Percentiles rank a stretch among this genome's conserved stretches.
Evolutionary conservation across 2,888 invertebrate species (phyloP).

Genomic region (Volucella inflata): DNA sequence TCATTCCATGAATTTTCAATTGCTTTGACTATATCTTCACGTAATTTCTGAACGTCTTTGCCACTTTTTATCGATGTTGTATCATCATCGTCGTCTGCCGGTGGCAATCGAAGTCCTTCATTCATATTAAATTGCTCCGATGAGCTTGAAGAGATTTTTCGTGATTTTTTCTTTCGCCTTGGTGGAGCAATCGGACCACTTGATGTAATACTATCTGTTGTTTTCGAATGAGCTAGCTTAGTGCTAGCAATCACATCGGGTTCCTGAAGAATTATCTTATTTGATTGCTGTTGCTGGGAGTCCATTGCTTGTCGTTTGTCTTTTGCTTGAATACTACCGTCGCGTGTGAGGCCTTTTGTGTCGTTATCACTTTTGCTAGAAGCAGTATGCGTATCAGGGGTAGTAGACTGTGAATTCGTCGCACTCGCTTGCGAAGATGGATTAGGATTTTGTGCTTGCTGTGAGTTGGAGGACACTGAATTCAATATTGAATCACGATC

Average conservation of each 20-base stretch:
- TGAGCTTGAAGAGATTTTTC: conserved; percentile 82
- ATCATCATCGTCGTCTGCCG: conserved; percentile 81
- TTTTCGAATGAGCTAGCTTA: conserved; percentile 86
- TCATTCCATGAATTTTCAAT: conserved; percentile 91
- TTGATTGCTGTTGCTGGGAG: conserved; percentile 57
- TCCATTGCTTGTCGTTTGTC: conserved; percentile 60
- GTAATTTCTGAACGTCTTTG: conserved; percentile 81
- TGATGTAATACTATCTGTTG: conserved; percentile 83
- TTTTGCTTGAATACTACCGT: conserved; percentile 35
- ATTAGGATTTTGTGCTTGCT: conserved; percentile 78
- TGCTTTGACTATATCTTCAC: conserved; percentile 85
- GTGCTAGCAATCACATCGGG: conserved; percentile 97
- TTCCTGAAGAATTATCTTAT: conserved; percentile 85
- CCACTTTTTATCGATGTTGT: conserved; percentile 81
- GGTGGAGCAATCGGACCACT: conserved; percentile 90
- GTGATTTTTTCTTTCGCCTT: conserved; percentile 88
- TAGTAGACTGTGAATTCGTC: conserved; percentile 72
- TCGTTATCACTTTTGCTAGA: conserved; percentile 73
- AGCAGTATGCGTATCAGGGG: conserved; percentile 72
- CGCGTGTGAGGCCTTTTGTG: conserved; percentile 58
- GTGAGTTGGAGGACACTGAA: conserved; percentile 78
- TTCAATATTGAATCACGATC: conserved; percentile 82
- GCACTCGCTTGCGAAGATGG: conserved; percentile 76
- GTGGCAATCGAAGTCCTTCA: conserved; percentile 80
- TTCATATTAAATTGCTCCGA: conserved; percentile 83